Percentiles rank a stretch among this genome's conserved stretches.
phyloP scores from a whole-genome alignment of 2,113 vertebrate genomes.

The Xiphophorus hellerii region DNA sequence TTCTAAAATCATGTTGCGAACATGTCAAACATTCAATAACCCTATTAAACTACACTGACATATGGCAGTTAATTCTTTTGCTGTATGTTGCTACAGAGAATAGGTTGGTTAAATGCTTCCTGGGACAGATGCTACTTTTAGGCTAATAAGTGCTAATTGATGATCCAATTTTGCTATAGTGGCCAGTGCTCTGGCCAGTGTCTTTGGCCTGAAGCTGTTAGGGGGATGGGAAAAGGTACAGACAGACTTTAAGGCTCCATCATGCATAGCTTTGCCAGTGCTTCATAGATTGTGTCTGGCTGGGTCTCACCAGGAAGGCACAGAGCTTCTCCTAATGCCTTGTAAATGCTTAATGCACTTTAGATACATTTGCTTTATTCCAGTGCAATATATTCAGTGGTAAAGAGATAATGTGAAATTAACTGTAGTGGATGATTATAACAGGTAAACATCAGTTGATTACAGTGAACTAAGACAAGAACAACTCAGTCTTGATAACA shows the following conservation, averaged over 20 bases:
- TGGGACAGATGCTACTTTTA: constrained; percentile 82
- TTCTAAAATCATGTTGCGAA: constrained; percentile 70
- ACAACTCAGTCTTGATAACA: not conserved
- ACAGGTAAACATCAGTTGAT: not conserved
- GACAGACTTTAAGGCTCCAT: constrained; percentile 32
- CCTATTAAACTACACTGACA: constrained; percentile 72
- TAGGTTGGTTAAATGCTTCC: constrained; percentile 82
- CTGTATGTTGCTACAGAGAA: constrained; percentile 72
- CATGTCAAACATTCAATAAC: constrained; percentile 79
- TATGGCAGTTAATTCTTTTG: constrained; percentile 77
- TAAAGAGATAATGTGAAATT: not conserved
- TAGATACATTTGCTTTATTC: constrained; percentile 1
- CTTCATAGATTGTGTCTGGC: constrained; percentile 37
- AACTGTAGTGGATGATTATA: not conserved
- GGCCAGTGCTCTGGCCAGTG: constrained; percentile 69
- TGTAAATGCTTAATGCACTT: not conserved
- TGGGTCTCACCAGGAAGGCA: constrained; percentile 39
- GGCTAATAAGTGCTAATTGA: constrained; percentile 82
- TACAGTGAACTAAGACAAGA: not conserved
- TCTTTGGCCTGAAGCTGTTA: constrained; percentile 61
- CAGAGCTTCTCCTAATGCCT: constrained; percentile 13
- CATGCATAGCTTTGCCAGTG: constrained; percentile 21
- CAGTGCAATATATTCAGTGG: not conserved
- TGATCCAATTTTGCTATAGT: constrained; percentile 80
- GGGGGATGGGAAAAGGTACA: constrained; percentile 26